Conservation (phyloP, 1,140 invertebrate genomes). For the Lucilia cuprina region DNA sequence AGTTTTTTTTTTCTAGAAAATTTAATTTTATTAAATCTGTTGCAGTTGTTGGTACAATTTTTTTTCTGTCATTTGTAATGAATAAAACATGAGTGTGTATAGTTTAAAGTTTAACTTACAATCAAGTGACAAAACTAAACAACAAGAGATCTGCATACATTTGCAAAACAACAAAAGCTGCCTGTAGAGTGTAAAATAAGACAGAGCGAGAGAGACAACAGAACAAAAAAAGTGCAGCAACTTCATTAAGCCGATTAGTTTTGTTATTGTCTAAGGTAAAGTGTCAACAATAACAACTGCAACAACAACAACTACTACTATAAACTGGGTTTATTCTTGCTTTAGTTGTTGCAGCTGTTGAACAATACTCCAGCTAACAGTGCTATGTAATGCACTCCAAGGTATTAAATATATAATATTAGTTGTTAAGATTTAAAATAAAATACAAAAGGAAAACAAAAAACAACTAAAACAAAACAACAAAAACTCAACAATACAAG, state of each 20-base stretch:
- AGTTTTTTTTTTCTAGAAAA: not conserved
- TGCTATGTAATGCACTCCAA: not conserved
- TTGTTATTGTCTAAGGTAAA: slow-evolving; percentile 19
- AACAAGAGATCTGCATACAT: slow-evolving; percentile 3
- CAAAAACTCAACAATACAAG: not conserved
- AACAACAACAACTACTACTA: not conserved
- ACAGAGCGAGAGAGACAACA: not conserved
- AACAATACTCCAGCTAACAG: no score
- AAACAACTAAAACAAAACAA: no score
- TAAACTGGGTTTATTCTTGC: not conserved
- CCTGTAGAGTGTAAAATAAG: not conserved
- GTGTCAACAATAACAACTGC: slow-evolving; percentile 20
- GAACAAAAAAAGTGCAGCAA: not conserved
- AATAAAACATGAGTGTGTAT: not conserved
- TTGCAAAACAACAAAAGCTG: not conserved
- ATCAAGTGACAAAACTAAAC: not conserved
- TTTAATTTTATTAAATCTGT: slow-evolving; percentile 3
- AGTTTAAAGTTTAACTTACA: not conserved
- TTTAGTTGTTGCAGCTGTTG: no score
- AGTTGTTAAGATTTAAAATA: no score
- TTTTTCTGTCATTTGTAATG: not conserved
- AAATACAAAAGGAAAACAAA: no score
- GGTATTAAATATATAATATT: not conserved
- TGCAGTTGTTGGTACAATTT: not conserved
- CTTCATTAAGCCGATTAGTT: slow-evolving; percentile 16